phyloP scores from a whole-genome alignment of 1,140 invertebrate genomes.

The Atopsyche davidsoni region DNA sequence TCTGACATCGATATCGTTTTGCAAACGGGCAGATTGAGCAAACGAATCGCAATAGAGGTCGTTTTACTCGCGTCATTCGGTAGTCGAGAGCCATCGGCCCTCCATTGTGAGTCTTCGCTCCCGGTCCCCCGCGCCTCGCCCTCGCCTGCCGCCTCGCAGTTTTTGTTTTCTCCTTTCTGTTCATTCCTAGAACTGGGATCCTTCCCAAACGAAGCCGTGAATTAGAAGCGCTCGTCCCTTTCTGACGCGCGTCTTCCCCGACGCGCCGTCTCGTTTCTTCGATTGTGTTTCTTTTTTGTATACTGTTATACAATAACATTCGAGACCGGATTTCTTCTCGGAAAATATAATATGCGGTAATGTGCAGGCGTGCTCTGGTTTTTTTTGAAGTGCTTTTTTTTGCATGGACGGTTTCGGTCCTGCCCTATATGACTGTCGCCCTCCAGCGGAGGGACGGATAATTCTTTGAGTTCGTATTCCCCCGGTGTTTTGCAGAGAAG shows the following conservation, averaged over 20 bases:
- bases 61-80: too few relatives aligned
- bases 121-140: neutral
- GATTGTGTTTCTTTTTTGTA: constrained; percentile 19
- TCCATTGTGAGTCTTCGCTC: too few relatives aligned
- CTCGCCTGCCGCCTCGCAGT: neutral
- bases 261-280: constrained; percentile 8
- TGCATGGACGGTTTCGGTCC: neutral
- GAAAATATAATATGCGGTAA: constrained; percentile 26
- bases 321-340: constrained; percentile 28
- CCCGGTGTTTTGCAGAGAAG: too few relatives aligned
- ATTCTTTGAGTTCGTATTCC: neutral
- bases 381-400: too few relatives aligned
- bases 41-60: neutral
- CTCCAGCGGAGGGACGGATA: neutral
- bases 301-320: constrained; percentile 30
- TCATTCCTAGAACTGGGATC: constrained; percentile 23
- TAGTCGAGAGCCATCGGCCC: too few relatives aligned
- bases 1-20: too few relatives aligned
- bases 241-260: constrained; percentile 7
- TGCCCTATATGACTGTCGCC: neutral
- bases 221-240: constrained; percentile 16
- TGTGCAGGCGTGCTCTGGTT: constrained; percentile 13
- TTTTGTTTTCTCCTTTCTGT: constrained; percentile 1
- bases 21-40: too few relatives aligned
- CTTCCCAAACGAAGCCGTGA: constrained; percentile 22